Base-by-base conservation (phyloP, 92 coral and sea anemone species). In the Parazoanthus swiftii region DNA sequence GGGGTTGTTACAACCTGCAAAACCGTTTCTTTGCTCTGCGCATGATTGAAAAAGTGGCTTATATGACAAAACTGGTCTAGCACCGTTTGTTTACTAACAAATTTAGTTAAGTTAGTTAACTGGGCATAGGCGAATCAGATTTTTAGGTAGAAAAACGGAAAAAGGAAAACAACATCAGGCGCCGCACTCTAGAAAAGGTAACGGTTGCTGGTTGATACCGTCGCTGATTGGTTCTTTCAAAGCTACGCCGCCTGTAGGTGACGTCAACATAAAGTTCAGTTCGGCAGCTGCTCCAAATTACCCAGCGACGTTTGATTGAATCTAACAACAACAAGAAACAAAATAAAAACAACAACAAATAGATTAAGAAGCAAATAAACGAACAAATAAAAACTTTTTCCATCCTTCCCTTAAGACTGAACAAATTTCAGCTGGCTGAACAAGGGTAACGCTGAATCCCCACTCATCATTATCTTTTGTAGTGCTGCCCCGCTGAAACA, bases 191-290 rank as follows among this genome's bases (percentile, higher is more conserved):
- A 71, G 76, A 71, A 0, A 39, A 39, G 2, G 42, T 39, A 71
- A 71, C 76, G 38, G 36, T 71, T 15, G 36, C 76, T 71, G 76
- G 3, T 39, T 71, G 13, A 73, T 73, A 73, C 33, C 43, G 42
- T 43, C 35, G 77, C 77, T 73, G 77, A 73, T 73, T 33, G 77
- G 77, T 73, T 73, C 43, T 73, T 38, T 73, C 42, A 73, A 73
- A 73, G 16, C 77, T 73, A 73, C 77, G 35, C 35, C 77, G 77
- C 25, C 77, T 73, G 77, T 73, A 73, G 42, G 42, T 73, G 77
- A 73, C 77, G 77, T 73, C 77, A 29, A 36, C 37, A 26, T 23
- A 25, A 66, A 66, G 76, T 26, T 71, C 76, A 71, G 42, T 9
- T 73, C 43, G 42, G 77, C 35, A 73, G 33, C 39, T 68, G 37